These are phyloP conservation scores for Umimayanthus chanpuru DNA, from an alignment of 92 coral and sea anemone species.

Conservation along the genomic window DNA sequence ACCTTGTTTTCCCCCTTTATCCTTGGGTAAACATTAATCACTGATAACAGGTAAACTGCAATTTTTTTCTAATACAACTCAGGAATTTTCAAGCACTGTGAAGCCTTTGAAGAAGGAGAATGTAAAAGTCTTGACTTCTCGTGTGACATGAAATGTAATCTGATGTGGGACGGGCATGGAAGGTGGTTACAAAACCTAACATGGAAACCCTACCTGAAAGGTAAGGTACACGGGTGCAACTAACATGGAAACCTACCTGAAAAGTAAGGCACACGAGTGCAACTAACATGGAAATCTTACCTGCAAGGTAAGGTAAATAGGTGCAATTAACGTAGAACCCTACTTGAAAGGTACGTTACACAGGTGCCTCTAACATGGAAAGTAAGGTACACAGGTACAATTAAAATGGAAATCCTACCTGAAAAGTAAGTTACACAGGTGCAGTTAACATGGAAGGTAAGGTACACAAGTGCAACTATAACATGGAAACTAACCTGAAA, in stretches of 20 bases:
- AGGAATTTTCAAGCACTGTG: constrained; percentile 32
- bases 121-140: constrained; percentile 36
- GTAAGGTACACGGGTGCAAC: not conserved
- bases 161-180: constrained; percentile 64
- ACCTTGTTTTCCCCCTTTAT: not conserved
- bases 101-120: constrained; percentile 4
- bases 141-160: constrained; percentile 51
- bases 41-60: not conserved
- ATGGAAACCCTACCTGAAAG: constrained; percentile 60
- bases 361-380: constrained; percentile 16
- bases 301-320: no score
- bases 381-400: constrained; percentile 50
- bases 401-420: constrained; percentile 53
- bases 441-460: not conserved
- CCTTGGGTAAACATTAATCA: not conserved
- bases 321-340: no score
- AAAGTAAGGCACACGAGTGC: not conserved
- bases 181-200: constrained; percentile 47
- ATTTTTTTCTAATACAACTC: not conserved
- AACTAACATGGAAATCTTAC: no score
- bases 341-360: no score
- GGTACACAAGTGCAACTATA: not conserved
- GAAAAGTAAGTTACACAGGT: constrained; percentile 28
- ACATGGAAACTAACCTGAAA: no score
- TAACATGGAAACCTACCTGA: not conserved